A percentile compares a stretch with the other conserved stretches of the same genome.
phyloP scores from a whole-genome alignment of 2,797 vertebrate species.

The Gila robusta region DNA sequence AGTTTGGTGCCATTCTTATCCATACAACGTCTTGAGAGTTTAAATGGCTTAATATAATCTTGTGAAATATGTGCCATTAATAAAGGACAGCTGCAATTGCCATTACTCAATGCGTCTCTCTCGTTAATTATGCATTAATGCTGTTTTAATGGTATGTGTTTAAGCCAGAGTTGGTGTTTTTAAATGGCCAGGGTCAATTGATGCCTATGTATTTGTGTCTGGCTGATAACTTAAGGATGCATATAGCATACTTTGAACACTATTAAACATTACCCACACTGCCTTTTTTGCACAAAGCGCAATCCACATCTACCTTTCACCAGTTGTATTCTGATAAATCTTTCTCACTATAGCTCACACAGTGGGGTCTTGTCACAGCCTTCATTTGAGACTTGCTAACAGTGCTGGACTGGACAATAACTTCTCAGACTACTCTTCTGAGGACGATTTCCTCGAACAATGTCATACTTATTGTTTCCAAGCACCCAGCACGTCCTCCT shows the following conservation, averaged over 20 bases:
- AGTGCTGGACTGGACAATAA: neutral
- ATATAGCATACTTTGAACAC: neutral
- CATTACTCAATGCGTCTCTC: slow-evolving; percentile 62
- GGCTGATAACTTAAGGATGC: neutral
- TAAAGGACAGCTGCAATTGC: slow-evolving; percentile 76
- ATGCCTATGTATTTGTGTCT: neutral
- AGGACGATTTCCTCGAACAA: neutral
- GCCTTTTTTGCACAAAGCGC: slow-evolving; percentile 7
- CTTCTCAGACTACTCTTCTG: slow-evolving; percentile 9
- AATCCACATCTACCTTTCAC: slow-evolving; percentile 25
- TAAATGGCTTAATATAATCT: slow-evolving; percentile 65
- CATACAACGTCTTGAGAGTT: slow-evolving; percentile 60
- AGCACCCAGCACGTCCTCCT: slow-evolving; percentile 6
- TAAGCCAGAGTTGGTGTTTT: neutral
- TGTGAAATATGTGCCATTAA: slow-evolving; percentile 79
- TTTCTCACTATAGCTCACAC: slow-evolving; percentile 11
- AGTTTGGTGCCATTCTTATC: slow-evolving; percentile 62
- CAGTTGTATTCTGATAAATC: slow-evolving; percentile 16
- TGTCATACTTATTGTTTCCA: slow-evolving; percentile 31
- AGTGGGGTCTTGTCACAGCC: slow-evolving; percentile 8
- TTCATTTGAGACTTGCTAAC: slow-evolving; percentile 1
- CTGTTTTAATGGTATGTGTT: slow-evolving; percentile 27
- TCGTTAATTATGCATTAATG: slow-evolving; percentile 61
- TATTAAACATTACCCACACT: neutral
- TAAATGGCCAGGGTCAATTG: neutral